Conservation (phyloP, 2,888 invertebrate species). For the Colletes collaris region DNA sequence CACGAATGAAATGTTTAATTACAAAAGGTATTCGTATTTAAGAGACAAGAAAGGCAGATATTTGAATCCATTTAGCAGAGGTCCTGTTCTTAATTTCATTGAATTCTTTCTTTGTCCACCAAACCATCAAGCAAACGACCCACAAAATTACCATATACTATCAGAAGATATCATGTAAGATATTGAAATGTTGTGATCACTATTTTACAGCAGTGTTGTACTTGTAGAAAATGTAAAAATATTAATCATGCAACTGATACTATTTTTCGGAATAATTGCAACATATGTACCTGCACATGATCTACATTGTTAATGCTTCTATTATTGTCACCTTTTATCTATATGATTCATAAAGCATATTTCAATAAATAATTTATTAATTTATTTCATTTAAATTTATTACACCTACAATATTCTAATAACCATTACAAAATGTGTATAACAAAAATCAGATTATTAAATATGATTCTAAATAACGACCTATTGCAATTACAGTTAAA, state of each 20-base stretch:
- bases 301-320: constrained; percentile 40
- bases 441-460: constrained; percentile 6
- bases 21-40: constrained; percentile 94
- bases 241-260: constrained; percentile 28
- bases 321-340: constrained; percentile 39
- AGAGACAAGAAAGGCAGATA: constrained; percentile 94
- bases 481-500: constrained; percentile 14
- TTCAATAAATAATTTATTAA: constrained; percentile 65
- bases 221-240: constrained; percentile 31
- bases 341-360: constrained; percentile 39
- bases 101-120: constrained; percentile 96
- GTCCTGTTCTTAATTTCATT: constrained; percentile 92
- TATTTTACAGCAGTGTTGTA: constrained; percentile 34
- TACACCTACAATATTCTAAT: constrained; percentile 17
- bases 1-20: constrained; percentile 97
- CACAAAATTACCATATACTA: constrained; percentile 85
- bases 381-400: constrained; percentile 62
- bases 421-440: constrained; percentile 21
- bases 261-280: constrained; percentile 41
- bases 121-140: constrained; percentile 90
- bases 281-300: constrained; percentile 51
- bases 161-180: constrained; percentile 85
- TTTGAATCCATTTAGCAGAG: constrained; percentile 96
- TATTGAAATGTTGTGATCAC: constrained; percentile 24
- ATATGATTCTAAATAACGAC: constrained; percentile 23